Base-by-base conservation (phyloP, 2,113 vertebrate species). In the Rynchops niger region DNA sequence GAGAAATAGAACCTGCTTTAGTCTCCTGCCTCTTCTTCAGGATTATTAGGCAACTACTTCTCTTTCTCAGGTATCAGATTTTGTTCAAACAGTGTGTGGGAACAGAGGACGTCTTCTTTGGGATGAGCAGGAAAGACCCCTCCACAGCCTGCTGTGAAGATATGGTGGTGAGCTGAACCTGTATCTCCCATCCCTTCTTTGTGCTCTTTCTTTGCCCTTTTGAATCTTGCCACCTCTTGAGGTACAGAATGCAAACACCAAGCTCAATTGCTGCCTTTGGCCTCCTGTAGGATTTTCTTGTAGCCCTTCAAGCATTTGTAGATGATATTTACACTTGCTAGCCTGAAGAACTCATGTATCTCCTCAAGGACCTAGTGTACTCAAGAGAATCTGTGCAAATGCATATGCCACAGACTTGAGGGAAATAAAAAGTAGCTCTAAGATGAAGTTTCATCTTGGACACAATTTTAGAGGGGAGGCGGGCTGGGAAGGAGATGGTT, bases 71-170 rank as follows among this genome's bases (percentile, higher is more conserved):
- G 72, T 99, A 99, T 97, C 98, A 99, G 85, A 97, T 99, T 65
- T 91, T 98, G 67, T 98, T 99, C 98, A 99, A 99, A 95, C 99
- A 99, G 93, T 97, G 93, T 29, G 99, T 99, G 94, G 98, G 99
- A 63, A 98, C 99, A 36, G 99, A 99, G 81, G 99, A 99, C 70
- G 16, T 99, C 45, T 99, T 99, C 97, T 97, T 99, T 88, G 99
- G 99, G 42, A 95, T 99, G 97, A 99, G 95, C 38, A 88, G 98
- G 90, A 99, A 99, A 90, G 98, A 99, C 43, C 96, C 98, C 13
- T 99, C 99, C 42, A 99, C 99, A 58, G 99, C 99, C 94, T 99
- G 99, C 95, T 99, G 99, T 97, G 98, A 99, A 56, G 98, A 98
- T 63, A 97, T 99, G 95, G 97, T 99, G 99, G 99, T 99, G 98